A percentile compares a stretch with the other conserved stretches of the same genome.
Evolutionary conservation across 1,140 invertebrate genomes (phyloP).

Genomic region (Lineus longissimus): DNA sequence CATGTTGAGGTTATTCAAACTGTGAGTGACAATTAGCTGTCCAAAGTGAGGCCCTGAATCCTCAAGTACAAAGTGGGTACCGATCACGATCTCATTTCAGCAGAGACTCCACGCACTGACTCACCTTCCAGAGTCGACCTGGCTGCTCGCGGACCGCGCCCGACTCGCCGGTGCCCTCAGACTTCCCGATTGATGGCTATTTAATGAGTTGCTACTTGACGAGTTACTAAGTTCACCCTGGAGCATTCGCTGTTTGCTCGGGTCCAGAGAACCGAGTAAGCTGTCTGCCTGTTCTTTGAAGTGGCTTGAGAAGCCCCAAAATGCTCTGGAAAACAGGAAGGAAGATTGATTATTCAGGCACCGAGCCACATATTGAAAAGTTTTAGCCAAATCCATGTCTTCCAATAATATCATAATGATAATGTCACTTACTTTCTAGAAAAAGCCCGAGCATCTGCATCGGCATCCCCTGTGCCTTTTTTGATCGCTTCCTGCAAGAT

Average conservation of each 20-base stretch:
- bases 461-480: constrained; percentile 86
- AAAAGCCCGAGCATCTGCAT: constrained; percentile 72
- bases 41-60: too few species aligned
- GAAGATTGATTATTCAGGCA: too few species aligned
- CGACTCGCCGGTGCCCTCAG: constrained; percentile 15
- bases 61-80: too few species aligned
- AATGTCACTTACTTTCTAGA: constrained; percentile 51
- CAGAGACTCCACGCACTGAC: too few species aligned
- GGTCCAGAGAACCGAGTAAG: constrained; percentile 77
- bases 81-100: too few species aligned
- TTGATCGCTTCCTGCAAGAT: constrained; percentile 80
- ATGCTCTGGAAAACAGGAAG: constrained; percentile 64
- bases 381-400: too few species aligned
- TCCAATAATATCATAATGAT: too few species aligned
- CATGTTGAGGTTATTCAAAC: too few species aligned
- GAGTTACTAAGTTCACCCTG: constrained; percentile 54
- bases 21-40: too few species aligned
- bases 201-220: constrained; percentile 54
- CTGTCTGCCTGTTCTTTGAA: constrained; percentile 86
- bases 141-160: constrained; percentile 38
- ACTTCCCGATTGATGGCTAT: constrained; percentile 31
- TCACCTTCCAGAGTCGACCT: constrained; percentile 4
- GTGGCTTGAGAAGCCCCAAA: constrained; percentile 82
- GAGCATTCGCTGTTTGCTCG: constrained; percentile 77
- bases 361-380: too few species aligned